Base-by-base conservation (phyloP, 35 echinoderm and acorn worm genomes). In the Heliocidaris erythrogramma region DNA sequence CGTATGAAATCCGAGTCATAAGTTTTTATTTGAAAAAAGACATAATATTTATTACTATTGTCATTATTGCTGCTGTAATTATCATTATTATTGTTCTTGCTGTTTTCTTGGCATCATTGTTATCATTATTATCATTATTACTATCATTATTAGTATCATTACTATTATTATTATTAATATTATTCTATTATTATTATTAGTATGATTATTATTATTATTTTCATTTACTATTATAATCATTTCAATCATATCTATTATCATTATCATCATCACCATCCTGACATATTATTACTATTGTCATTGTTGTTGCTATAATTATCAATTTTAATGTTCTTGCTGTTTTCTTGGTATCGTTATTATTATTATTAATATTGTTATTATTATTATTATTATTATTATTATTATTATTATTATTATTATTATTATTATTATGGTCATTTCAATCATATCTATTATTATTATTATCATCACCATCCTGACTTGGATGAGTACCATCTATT, bases 171-270 rank as follows among this genome's bases (percentile, higher is more conserved):
- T 18, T 49, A 93, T 31, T 93, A 93, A 2, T 93, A 93, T 31
- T 93, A 93, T 31, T n/a, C n/a, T 93, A 93, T 31, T 93, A 93
- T 31, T 8, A 93, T 31, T 93, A 93, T 31, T 93, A n/a, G n/a
- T n/a, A n/a, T n/a, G n/a, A 93, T 31, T 93, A 93, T 31, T 93
- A 93, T 31, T 93, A 93, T 31, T n/a, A n/a, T n/a, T n/a, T n/a
- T n/a, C n/a, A n/a, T n/a, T n/a, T n/a, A n/a, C n/a, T n/a, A n/a
- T n/a, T n/a, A n/a, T n/a, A n/a, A n/a, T n/a, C 49, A 49, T 31
- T 93, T 49, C 21, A 49, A 93, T 31, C 49, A 93, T 31, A 49
- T 5, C 7, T 49, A 93, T 31, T 93, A 93, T 31, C 30, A 90
- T 32, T 90, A 90, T 32, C 30, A 90, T 32, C 88, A 90, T 88